Base-by-base conservation (phyloP, 2,888 invertebrate species). In the Eudemis profundana region DNA sequence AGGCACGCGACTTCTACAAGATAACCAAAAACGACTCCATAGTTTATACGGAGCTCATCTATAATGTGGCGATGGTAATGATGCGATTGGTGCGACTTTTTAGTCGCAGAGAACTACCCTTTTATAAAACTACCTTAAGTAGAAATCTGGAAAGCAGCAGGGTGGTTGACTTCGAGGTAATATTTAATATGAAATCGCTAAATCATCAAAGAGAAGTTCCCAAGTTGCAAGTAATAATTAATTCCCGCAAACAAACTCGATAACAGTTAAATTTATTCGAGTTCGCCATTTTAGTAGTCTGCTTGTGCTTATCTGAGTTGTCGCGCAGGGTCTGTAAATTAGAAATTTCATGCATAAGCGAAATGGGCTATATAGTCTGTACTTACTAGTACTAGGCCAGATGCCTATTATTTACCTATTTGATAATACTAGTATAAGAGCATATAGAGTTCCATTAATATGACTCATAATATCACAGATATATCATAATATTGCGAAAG, bases 261-360 rank as follows among this genome's bases (percentile, higher is more conserved):
- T 85, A 82, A 76, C 78, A 73, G 69, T 70, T 73, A 78, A 77
- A 85, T 86, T 87, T 86, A 85, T 87, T 81, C 72, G 79, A 83
- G 79, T 85, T 80, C 70, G 77, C 56, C 68, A 82, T 82, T 83
- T 79, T 80, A 81, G 83, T 80, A 81, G 75, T 66, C 62, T 56
- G 54, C 49, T 63, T n/a, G n/a, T n/a, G n/a, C n/a, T 40, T 67
- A 65, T 65, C 65, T 40, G 33, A 21, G 33, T 14, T 12, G 50
- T n/a, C 33, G 10, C 44, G 33, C 27, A 8, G 29, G 19, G 46
- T 29, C 44, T 65, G 59, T 59, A 46, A 59, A 65, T 60, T 53
- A 40, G 51, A 65, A 65, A 17, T 65, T 53, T 36, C 12, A 27
- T 12, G 23, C 12, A 8, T 53, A 19, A 38, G 23, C 53, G 15